Base-by-base conservation (phyloP, 2,888 invertebrate species). In the Dascillus cervinus region DNA sequence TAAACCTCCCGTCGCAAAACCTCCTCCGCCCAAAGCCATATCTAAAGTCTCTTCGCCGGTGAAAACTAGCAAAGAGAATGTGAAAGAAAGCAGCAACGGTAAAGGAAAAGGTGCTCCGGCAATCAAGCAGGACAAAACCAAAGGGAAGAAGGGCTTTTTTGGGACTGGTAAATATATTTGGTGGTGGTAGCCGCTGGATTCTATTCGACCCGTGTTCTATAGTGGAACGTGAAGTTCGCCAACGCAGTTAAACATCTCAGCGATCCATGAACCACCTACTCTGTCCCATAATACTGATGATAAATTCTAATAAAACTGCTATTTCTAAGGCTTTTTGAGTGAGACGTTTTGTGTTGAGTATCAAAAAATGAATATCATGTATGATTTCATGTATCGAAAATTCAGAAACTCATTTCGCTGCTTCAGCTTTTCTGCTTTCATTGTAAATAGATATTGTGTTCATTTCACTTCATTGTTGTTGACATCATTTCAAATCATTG, bases 111-210 rank as follows among this genome's bases (percentile, higher is more conserved):
- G 52, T 55, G 70, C 70, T 53, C 69, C 70, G 34, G 65, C 73
- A 27, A 48, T 47, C 37, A 80, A 75, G 54, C 65, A 69, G 44
- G 75, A 73, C 48, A 75, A 73, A 57, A 32, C 31, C 23, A 39
- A 39, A 26, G 77, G 76, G 54, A 82, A 80, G 70, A 84, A 82
- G 71, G 83, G 85, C 77, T 82, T 82, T 77, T 81, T 82, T 69
- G 83, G 82, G 70, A 78, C 79, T 72, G 83, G 82, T 72, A 85
- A 85, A 72, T 77, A 74, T 78, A 76, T 77, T 67, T 81, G 82
- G 79, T 83, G 81, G 81, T 82, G 80, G 80, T 79, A 76, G 73
- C 50, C 55, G 31, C 35, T 37, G 32, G 27, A 39, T 31, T 39
- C 34, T 35, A 39, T 39, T 35, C 39, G 34, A 39, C 29, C 34